A percentile compares a stretch with the other conserved stretches of the same genome.
phyloP scores from a whole-genome alignment of 2,888 invertebrate species.

The Leucophenga maculata region DNA sequence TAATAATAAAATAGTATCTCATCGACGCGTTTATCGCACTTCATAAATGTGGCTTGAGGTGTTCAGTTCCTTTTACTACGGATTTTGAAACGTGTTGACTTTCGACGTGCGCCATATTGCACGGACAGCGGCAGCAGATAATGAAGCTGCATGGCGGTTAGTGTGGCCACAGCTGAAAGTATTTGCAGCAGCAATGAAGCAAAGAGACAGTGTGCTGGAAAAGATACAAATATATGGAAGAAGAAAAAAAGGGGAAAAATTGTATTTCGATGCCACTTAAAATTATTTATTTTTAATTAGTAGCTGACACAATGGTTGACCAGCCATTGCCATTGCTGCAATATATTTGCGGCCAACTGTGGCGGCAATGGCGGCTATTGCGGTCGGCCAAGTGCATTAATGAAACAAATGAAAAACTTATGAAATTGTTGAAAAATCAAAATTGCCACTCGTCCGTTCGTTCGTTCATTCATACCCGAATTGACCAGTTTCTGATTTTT shows the following conservation, averaged over 20 bases:
- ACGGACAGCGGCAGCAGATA: conserved; percentile 54
- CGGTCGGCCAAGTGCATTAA: conserved; percentile 31
- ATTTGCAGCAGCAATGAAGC: conserved; percentile 39
- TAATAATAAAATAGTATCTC: not conserved
- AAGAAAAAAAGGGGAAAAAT: not conserved
- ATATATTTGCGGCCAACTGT: conserved; percentile 52
- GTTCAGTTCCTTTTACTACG: not conserved
- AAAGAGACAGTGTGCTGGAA: conserved; percentile 40
- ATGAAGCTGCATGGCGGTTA: conserved; percentile 39
- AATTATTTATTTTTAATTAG: conserved; percentile 62
- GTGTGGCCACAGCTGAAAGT: conserved; percentile 52
- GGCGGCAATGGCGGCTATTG: conserved; percentile 23
- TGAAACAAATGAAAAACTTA: conserved; percentile 11
- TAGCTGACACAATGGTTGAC: conserved; percentile 36
- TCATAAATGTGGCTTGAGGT: not conserved
- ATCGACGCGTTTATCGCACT: not conserved
- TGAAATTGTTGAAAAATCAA: not conserved
- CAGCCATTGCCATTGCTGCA: conserved; percentile 33
- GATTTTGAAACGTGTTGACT: conserved; percentile 53
- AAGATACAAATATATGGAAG: not conserved
- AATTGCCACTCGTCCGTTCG: not conserved
- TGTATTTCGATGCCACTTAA: conserved; percentile 10
- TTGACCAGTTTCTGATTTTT: conserved; percentile 69
- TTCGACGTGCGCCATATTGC: conserved; percentile 55
- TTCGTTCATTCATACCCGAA: conserved; percentile 56